Evolutionary conservation across 2,888 invertebrate species (phyloP).

Genomic region (Zootermopsis nevadensis): DNA sequence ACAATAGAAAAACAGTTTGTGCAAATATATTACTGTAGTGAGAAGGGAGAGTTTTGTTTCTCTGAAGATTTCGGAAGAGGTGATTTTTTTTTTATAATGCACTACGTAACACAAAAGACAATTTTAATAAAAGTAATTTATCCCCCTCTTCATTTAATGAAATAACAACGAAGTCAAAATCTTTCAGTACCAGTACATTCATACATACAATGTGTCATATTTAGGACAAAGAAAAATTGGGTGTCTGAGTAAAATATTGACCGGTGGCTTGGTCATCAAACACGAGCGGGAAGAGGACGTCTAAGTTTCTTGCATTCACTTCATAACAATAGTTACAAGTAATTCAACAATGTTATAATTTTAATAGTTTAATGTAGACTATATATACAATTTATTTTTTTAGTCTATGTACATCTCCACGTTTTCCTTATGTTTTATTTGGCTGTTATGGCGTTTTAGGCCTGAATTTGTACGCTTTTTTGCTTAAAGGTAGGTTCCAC

Average conservation of each 20-base stretch:
- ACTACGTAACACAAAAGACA: not conserved
- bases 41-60: not conserved
- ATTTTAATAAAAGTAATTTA: conserved; percentile 2
- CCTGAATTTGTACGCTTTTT: conserved; percentile 63
- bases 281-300: conserved; percentile 51
- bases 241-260: conserved; percentile 53
- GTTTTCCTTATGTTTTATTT: conserved; percentile 48
- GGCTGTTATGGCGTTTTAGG: conserved; percentile 56
- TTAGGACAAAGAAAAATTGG: not conserved
- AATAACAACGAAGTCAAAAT: conserved; percentile 26
- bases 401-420: conserved; percentile 43
- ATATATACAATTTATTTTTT: conserved; percentile 47
- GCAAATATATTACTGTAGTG: conserved; percentile 13
- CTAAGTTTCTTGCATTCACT: conserved; percentile 54
- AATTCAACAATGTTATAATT: conserved; percentile 60
- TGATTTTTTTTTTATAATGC: conserved; percentile 21
- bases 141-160: not conserved
- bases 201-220: conserved; percentile 54
- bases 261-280: conserved; percentile 44
- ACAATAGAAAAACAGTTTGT: not conserved
- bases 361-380: conserved; percentile 53
- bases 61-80: not conserved
- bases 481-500: conserved; percentile 48
- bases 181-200: conserved; percentile 54
- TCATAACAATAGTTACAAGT: conserved; percentile 60